Evolutionary conservation across 2,113 vertebrate genomes (phyloP), one percentile per base, ranked within the genome.

Genomic region (Phalacrocorax aristotelis): DNA sequence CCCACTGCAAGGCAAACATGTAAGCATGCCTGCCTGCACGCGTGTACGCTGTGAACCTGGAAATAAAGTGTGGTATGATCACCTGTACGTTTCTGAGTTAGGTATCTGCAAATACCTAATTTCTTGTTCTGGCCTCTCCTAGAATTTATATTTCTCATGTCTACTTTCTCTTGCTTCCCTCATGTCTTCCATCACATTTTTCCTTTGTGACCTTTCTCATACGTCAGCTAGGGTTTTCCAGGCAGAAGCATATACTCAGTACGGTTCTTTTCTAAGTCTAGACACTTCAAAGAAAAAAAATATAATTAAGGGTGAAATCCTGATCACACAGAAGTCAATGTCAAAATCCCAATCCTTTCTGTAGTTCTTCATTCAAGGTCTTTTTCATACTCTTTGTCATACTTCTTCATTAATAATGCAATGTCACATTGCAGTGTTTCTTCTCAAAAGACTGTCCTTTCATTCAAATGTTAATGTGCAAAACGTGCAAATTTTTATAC

Each of bases 31-130:
- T 51, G 49, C 46, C 13, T 8, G 40, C n/a, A 48, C 15, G 21
- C 4, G 0, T 3, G 25, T 25, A 11, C 4, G 10, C 3, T 40
- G 34, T 52, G 66, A 64, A 36, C 10, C 49, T 23, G 32, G 32
- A 12, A 25, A 34, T 36, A 23, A 19, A 18, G 36, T 21, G n/a
- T 13, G 13, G 3, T 20, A 34, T 3, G 18, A 44, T 17, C 26
- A 26, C 17, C 26, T 36, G 7, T 2, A 32, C 0, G 0, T 26
- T 54, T 32, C 48, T 11, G 25, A 54, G 26, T 30, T 27, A 30
- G 21, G 54, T n/a, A 76, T 27, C 54, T 32, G 30, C 61, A 75
- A 55, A 54, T 36, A 38, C 38, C 38, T 38, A 38, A 51, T 40
- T 90, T 62, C 54, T 68, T 69, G 14, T 57, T 38, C 62, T 75